A percentile compares a stretch with the other conserved stretches of the same genome.
phyloP scores from a whole-genome alignment of 2,797 vertebrate species.

The Danio albolineatus region DNA sequence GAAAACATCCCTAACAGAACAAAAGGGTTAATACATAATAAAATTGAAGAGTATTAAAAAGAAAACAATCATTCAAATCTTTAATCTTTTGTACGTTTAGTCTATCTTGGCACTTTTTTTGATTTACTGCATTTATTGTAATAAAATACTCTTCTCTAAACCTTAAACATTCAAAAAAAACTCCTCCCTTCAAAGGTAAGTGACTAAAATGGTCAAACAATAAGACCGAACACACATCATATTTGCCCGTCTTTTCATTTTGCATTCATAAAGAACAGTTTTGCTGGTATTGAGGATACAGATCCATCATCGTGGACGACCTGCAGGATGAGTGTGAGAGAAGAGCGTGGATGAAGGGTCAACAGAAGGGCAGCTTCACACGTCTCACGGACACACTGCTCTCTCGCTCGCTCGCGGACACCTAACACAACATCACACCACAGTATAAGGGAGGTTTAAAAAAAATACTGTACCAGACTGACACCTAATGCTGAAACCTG shows the following conservation, averaged over 20 bases:
- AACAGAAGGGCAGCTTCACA: constrained; percentile 85
- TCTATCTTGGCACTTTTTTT: no score
- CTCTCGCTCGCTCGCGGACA: constrained; percentile 84
- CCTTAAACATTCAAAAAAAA: no score
- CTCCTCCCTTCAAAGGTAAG: no score
- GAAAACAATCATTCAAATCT: no score
- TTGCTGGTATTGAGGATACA: constrained; percentile 81
- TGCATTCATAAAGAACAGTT: neutral
- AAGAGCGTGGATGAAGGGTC: constrained; percentile 87
- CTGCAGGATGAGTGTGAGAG: constrained; percentile 88
- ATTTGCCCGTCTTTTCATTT: neutral
- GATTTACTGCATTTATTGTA: no score
- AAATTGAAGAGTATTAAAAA: no score
- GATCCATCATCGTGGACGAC: constrained; percentile 87
- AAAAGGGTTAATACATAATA: no score
- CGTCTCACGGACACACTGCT: constrained; percentile 87
- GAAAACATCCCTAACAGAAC: no score
- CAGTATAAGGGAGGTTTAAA: neutral
- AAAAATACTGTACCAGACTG: constrained; percentile 6
- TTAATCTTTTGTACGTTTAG: no score
- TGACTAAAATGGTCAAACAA: neutral
- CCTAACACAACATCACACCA: constrained; percentile 68
- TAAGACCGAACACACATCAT: neutral
- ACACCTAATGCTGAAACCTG: constrained; percentile 62
- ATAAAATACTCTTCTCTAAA: no score